These are phyloP conservation scores for Pseudochromis fuscus DNA, from an alignment of 2,797 vertebrate species.

Conservation along the genomic window DNA sequence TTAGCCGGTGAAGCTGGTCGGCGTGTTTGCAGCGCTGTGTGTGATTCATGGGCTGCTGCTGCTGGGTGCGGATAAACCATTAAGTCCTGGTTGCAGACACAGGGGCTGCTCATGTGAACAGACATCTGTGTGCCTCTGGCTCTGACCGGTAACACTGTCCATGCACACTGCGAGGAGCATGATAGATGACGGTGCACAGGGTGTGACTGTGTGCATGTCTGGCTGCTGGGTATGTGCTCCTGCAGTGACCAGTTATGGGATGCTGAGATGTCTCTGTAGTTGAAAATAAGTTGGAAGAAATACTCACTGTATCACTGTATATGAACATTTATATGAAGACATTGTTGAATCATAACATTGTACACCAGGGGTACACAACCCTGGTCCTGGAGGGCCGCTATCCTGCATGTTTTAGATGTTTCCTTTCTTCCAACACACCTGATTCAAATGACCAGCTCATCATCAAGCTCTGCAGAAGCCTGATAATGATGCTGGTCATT, in stretches of 20 bases:
- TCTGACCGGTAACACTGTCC: slow-evolving; percentile 65
- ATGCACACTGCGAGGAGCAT: slow-evolving; percentile 46
- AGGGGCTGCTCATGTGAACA: slow-evolving; percentile 63
- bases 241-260: background rate
- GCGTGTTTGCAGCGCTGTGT: slow-evolving; percentile 31
- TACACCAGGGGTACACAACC: too few relatives aligned
- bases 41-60: slow-evolving; percentile 67
- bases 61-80: slow-evolving; percentile 64
- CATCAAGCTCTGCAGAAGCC: too few relatives aligned
- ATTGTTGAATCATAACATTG: too few relatives aligned
- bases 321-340: too few relatives aligned
- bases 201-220: slow-evolving; percentile 29
- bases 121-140: slow-evolving; percentile 63
- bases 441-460: too few relatives aligned
- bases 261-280: background rate
- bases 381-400: too few relatives aligned
- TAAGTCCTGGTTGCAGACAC: slow-evolving; percentile 48
- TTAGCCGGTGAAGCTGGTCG: background rate
- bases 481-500: too few relatives aligned
- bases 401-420: too few relatives aligned
- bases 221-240: slow-evolving; percentile 23
- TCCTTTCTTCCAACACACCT: too few relatives aligned
- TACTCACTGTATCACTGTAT: too few relatives aligned
- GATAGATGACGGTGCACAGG: slow-evolving; percentile 37
- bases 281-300: too few relatives aligned